A percentile compares a stretch with the other conserved stretches of the same genome.
These are phyloP conservation scores for Taenioides sp. DNA, from an alignment of 2,797 vertebrate genomes.

Conservation along the genomic window DNA sequence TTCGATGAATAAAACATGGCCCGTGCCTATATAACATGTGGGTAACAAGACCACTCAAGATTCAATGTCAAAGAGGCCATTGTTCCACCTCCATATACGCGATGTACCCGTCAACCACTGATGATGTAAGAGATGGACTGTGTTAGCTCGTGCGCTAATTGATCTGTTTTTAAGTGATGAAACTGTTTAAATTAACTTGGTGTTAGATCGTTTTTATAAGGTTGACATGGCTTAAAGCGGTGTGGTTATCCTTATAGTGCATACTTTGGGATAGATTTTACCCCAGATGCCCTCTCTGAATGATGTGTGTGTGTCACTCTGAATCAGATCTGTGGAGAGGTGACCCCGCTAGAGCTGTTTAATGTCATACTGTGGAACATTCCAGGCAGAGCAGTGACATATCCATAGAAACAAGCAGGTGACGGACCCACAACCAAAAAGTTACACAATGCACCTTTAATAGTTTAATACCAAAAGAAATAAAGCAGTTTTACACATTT, in stretches of 20 bases:
- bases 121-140: background rate
- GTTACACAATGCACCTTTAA: too few species aligned
- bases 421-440: too few species aligned
- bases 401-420: too few species aligned
- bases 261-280: background rate
- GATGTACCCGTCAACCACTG: background rate
- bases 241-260: background rate
- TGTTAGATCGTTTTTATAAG: background rate
- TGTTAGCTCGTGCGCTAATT: background rate
- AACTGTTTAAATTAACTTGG: background rate
- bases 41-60: background rate
- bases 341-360: too few species aligned
- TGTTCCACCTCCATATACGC: background rate
- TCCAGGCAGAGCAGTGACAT: too few species aligned
- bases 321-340: too few species aligned
- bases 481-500: too few species aligned
- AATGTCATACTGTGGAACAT: too few species aligned
- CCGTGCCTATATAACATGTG: background rate
- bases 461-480: too few species aligned
- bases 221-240: too few species aligned
- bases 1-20: conserved; percentile 8
- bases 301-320: too few species aligned
- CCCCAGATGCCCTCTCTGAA: background rate
- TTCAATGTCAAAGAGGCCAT: background rate
- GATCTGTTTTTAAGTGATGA: background rate